Conservation (phyloP, 2,113 vertebrate genomes). For the Mirza zaza region DNA sequence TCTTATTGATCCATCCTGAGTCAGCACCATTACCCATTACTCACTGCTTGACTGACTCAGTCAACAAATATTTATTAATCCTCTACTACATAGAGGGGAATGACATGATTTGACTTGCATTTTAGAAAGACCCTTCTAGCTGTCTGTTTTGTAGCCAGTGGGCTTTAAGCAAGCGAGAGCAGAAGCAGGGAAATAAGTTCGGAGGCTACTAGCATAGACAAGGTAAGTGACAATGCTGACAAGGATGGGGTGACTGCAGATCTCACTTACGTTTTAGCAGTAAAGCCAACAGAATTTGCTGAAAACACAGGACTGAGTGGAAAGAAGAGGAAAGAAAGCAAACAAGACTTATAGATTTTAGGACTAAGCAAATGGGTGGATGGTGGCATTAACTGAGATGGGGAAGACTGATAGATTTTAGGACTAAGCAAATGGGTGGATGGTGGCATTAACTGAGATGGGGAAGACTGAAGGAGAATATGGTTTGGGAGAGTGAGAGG, state of each 20-base stretch:
- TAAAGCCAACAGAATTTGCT: background rate
- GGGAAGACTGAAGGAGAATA: background rate
- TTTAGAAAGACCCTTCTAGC: background rate
- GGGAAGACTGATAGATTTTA: background rate
- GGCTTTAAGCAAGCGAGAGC: background rate
- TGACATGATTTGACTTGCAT: background rate
- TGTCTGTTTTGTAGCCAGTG: background rate
- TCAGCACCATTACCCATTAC: background rate
- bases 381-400: background rate
- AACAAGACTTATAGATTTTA: background rate
- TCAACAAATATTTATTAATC: background rate
- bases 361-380: background rate
- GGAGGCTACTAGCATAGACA: background rate
- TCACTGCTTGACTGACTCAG: background rate
- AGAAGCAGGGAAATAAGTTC: background rate
- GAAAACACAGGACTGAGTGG: background rate
- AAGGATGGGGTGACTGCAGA: background rate
- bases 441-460: background rate
- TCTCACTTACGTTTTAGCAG: background rate
- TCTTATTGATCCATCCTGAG: background rate
- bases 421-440: background rate
- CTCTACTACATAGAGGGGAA: background rate
- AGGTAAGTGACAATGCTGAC: background rate
- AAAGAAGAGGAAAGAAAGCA: background rate
- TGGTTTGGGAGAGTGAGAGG: background rate